These are phyloP conservation scores for Acanthurus lineatus DNA, from an alignment of 2,797 vertebrate species.

Conservation along the genomic window DNA sequence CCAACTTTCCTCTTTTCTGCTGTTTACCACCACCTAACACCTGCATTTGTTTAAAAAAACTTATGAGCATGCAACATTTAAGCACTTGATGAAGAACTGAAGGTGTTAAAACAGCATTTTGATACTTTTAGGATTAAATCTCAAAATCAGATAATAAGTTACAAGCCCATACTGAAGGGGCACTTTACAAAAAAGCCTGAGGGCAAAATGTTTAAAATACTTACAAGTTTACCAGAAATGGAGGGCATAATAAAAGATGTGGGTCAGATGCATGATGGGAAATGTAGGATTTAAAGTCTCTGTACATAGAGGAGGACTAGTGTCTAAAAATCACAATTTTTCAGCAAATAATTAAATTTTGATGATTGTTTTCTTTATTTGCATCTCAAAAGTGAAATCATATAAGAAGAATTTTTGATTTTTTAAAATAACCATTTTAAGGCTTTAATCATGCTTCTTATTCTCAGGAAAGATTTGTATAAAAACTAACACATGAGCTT, in stretches of 20 bases:
- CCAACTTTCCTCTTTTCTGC: not conserved
- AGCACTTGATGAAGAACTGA: not conserved
- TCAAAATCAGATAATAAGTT: not conserved
- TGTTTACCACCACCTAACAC: not conserved
- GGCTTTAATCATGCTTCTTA: not conserved
- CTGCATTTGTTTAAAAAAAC: not conserved
- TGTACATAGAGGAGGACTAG: not conserved
- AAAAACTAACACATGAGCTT: no score
- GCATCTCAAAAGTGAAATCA: not conserved
- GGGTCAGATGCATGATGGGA: slow-evolving; percentile 8
- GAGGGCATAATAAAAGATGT: not conserved
- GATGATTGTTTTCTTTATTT: no score
- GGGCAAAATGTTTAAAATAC: no score
- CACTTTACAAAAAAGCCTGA: not conserved
- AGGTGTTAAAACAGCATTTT: no score
- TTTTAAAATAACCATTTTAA: not conserved
- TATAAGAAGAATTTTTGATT: not conserved
- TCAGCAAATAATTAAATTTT: not conserved
- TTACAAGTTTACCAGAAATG: not conserved
- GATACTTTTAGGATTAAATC: not conserved
- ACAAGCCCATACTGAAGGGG: not conserved
- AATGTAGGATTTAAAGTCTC: not conserved
- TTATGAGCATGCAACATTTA: not conserved
- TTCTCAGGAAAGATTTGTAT: no score
- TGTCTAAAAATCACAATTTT: not conserved